Conservation (phyloP, 1,140 invertebrate genomes). For the Camponotus floridanus region DNA sequence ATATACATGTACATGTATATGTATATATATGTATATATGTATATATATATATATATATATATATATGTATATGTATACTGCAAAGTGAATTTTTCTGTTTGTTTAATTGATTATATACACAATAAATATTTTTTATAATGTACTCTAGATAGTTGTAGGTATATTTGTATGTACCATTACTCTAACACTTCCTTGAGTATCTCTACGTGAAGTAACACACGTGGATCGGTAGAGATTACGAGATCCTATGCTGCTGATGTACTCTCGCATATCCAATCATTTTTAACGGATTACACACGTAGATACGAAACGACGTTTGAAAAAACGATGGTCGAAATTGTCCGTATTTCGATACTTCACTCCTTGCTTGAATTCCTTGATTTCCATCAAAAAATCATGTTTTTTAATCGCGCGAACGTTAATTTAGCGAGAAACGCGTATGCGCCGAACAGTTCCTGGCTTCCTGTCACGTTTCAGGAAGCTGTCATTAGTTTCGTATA, state of each 20-base stretch:
- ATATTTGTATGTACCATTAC: slow-evolving; percentile 58
- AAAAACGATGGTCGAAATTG: not conserved
- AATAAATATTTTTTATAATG: slow-evolving; percentile 82
- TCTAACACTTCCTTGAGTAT: slow-evolving; percentile 52
- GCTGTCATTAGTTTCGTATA: slow-evolving; percentile 75
- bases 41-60: too few species aligned
- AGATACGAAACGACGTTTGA: slow-evolving; percentile 29
- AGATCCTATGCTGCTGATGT: slow-evolving; percentile 36
- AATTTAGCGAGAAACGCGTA: slow-evolving; percentile 61
- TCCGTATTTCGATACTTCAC: slow-evolving; percentile 19
- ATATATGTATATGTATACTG: not conserved
- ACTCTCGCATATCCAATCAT: slow-evolving; percentile 42
- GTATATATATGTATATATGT: too few species aligned
- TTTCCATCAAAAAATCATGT: not conserved
- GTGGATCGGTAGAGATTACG: slow-evolving; percentile 40
- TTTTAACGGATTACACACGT: slow-evolving; percentile 40
- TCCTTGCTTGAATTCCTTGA: not conserved
- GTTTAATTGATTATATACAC: slow-evolving; percentile 77
- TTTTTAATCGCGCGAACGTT: not conserved
- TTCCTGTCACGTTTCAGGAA: slow-evolving; percentile 75
- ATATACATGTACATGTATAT: not conserved
- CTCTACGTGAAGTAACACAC: slow-evolving; percentile 35
- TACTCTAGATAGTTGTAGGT: slow-evolving; percentile 63
- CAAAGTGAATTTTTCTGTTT: slow-evolving; percentile 74
- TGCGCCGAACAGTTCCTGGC: slow-evolving; percentile 81